phyloP scores from a whole-genome alignment of 1,140 invertebrate genomes.

The Platyscapa corneri region DNA sequence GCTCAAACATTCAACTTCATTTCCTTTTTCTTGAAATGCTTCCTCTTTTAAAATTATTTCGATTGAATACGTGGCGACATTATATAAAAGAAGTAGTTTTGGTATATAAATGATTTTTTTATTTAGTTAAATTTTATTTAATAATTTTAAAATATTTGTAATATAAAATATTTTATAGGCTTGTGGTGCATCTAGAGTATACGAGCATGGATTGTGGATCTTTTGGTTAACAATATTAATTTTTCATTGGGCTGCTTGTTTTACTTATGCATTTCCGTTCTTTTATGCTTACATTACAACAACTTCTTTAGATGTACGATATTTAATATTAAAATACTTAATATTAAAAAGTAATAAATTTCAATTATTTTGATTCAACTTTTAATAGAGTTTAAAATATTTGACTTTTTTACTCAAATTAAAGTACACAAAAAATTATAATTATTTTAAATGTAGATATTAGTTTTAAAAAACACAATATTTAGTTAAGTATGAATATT shows the following conservation, averaged over 20 bases:
- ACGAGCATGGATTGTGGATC: slow-evolving; percentile 59
- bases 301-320: slow-evolving; percentile 53
- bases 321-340: not conserved
- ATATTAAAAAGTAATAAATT: no score
- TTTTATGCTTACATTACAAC: slow-evolving; percentile 56
- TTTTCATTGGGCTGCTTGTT: slow-evolving; percentile 65
- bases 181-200: slow-evolving; percentile 50
- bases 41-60: slow-evolving; percentile 59
- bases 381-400: no score
- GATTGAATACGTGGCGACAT: slow-evolving; percentile 56
- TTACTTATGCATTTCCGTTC: slow-evolving; percentile 61
- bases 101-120: slow-evolving; percentile 48
- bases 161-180: slow-evolving; percentile 50
- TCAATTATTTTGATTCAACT: not conserved
- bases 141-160: not conserved
- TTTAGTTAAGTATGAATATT: no score
- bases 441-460: not conserved
- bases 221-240: slow-evolving; percentile 58
- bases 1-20: slow-evolving; percentile 54
- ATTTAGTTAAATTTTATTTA: no score
- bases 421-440: not conserved
- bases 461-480: not conserved
- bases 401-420: not conserved
- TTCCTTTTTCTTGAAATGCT: slow-evolving; percentile 57
- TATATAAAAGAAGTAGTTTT: slow-evolving; percentile 57